Conservation (phyloP, 2,113 vertebrate genomes). For the Sphaerodactylus townsendi region DNA sequence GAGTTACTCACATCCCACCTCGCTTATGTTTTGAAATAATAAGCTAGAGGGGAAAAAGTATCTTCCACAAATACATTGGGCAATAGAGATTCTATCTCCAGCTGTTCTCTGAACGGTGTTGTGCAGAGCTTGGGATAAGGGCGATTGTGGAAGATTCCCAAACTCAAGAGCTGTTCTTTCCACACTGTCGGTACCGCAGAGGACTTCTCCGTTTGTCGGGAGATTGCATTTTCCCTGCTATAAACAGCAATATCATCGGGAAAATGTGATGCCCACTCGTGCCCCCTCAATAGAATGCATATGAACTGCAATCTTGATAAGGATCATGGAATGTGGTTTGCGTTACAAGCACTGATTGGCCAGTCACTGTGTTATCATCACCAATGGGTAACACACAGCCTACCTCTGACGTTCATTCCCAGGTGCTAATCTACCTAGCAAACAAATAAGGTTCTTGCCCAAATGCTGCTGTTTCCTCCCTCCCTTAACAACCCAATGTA, state of each 20-base stretch:
- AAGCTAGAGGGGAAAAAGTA: not conserved
- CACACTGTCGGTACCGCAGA: no score
- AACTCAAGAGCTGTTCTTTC: not conserved
- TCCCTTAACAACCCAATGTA: not conserved
- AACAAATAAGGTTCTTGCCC: not conserved
- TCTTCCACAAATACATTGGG: conserved; percentile 8
- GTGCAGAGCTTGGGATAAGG: not conserved
- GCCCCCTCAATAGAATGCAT: not conserved
- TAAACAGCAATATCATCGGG: not conserved
- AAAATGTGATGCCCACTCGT: not conserved
- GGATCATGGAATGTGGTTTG: not conserved
- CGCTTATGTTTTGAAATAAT: conserved; percentile 18
- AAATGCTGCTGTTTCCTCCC: not conserved
- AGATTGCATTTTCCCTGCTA: not conserved
- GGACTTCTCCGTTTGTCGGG: not conserved
- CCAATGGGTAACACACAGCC: not conserved
- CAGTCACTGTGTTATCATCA: not conserved
- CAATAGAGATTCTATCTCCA: conserved; percentile 17
- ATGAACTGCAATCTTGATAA: not conserved
- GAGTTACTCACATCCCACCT: conserved; percentile 20
- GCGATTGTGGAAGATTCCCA: not conserved
- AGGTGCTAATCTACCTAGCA: not conserved
- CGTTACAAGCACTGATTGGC: not conserved
- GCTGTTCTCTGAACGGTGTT: not conserved
- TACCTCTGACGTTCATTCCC: not conserved